These are phyloP conservation scores for Byasa hedistus DNA, from an alignment of 2,888 invertebrate species.

Conservation along the genomic window DNA sequence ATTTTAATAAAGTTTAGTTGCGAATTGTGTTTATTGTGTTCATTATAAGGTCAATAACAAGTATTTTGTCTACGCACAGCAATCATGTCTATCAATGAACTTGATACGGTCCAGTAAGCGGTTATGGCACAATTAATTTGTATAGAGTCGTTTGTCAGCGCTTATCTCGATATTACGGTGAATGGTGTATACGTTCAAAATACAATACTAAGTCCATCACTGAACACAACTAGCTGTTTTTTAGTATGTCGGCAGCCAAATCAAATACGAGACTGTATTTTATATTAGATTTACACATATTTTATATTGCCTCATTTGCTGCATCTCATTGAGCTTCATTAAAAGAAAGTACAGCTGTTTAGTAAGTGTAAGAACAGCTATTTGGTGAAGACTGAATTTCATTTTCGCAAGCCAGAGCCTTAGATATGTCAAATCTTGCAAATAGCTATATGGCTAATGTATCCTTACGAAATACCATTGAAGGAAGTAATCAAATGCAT, in stretches of 20 bases:
- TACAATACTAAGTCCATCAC: too few species aligned
- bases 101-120: constrained; percentile 59
- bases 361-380: too few species aligned
- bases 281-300: too few species aligned
- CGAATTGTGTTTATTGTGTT: constrained; percentile 43
- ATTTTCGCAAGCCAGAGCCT: too few species aligned
- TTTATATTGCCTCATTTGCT: too few species aligned
- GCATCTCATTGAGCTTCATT: too few species aligned
- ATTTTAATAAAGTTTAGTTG: constrained; percentile 1
- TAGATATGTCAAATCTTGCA: too few species aligned
- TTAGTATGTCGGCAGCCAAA: too few species aligned
- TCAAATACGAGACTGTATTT: too few species aligned
- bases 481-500: background rate
- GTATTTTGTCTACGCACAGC: constrained; percentile 34
- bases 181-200: constrained; percentile 1
- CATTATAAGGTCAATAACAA: constrained; percentile 52
- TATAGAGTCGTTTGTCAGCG: constrained; percentile 41
- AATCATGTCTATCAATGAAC: constrained; percentile 72
- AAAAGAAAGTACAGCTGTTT: too few species aligned
- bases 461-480: background rate
- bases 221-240: too few species aligned
- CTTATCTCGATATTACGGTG: constrained; percentile 31
- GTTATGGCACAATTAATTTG: constrained; percentile 53
- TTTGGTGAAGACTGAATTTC: too few species aligned
- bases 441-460: background rate